Percentiles rank a stretch among this genome's conserved stretches.
phyloP scores from a whole-genome alignment of 2,797 vertebrate genomes.

The Pantherophis vulpinus region DNA sequence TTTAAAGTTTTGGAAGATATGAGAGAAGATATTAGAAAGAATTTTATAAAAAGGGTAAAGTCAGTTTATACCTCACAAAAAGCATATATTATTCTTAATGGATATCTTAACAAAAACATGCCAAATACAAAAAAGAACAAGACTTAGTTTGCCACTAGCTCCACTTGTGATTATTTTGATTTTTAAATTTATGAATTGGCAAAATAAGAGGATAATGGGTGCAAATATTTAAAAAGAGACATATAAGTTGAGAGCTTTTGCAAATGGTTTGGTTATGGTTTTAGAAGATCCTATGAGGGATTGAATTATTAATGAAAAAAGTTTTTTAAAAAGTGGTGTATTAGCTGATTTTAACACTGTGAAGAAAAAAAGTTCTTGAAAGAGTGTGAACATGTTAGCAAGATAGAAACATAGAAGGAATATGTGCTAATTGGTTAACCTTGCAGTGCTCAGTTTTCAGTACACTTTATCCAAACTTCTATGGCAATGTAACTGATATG shows the following conservation, averaged over 20 bases:
- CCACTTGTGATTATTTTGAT: background rate
- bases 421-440: background rate
- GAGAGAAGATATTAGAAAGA: background rate
- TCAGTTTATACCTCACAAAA: background rate
- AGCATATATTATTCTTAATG: background rate
- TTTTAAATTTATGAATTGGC: background rate
- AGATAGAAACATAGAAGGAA: background rate
- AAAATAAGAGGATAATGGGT: background rate
- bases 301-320: background rate
- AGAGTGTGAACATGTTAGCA: background rate
- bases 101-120: background rate
- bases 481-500: background rate
- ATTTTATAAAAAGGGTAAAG: background rate
- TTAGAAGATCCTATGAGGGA: background rate
- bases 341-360: background rate
- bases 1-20: background rate
- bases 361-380: background rate
- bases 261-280: background rate
- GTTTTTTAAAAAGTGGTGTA: background rate
- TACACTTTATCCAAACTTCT: background rate
- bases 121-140: background rate
- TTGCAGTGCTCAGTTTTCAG: background rate
- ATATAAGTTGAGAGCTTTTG: background rate
- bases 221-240: background rate
- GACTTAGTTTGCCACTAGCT: background rate